Percentiles rank a stretch among this genome's conserved stretches.
Conservation (phyloP, 2,113 vertebrate species). For the Electrona antarctica region DNA sequence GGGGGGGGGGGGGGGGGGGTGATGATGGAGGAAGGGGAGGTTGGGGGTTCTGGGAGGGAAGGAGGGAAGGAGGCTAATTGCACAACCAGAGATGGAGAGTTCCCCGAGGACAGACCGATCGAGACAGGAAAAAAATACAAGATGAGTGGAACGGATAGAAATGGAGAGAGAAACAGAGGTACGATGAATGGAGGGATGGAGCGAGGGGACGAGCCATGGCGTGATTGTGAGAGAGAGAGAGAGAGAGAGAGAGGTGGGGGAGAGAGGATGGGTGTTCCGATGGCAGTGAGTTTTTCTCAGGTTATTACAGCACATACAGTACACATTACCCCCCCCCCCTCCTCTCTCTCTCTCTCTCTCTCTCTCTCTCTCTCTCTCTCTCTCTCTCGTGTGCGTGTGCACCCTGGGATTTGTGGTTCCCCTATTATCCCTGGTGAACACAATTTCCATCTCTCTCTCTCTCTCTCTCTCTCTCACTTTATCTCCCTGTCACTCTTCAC, state of each 20-base stretch:
- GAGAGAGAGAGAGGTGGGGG: constrained; percentile 16
- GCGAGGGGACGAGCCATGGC: neutral
- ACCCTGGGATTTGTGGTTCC: constrained; percentile 61
- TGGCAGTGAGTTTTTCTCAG: constrained; percentile 36
- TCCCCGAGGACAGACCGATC: neutral
- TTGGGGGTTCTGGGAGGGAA: neutral
- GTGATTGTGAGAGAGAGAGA: constrained; percentile 1
- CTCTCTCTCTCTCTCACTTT: constrained; percentile 3
- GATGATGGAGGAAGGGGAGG: neutral
- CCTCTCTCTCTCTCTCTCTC: constrained; percentile 5
- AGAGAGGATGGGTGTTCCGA: constrained; percentile 1
- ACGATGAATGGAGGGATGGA: neutral
- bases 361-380: neutral
- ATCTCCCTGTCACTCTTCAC: neutral
- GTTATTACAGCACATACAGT: constrained; percentile 41
- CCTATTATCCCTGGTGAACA: constrained; percentile 43
- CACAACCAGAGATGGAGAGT: no score
- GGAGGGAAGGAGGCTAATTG: neutral
- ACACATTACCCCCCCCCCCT: neutral
- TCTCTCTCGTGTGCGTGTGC: constrained; percentile 1
- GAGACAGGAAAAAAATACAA: constrained; percentile 10
- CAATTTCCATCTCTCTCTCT: constrained; percentile 12
- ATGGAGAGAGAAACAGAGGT: constrained; percentile 1
- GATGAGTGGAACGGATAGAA: neutral
- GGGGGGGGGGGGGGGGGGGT: neutral